Evolutionary conservation across 2,888 invertebrate species (phyloP), one percentile per base, ranked within the genome.

Genomic region (Andrena chrysosceles): DNA sequence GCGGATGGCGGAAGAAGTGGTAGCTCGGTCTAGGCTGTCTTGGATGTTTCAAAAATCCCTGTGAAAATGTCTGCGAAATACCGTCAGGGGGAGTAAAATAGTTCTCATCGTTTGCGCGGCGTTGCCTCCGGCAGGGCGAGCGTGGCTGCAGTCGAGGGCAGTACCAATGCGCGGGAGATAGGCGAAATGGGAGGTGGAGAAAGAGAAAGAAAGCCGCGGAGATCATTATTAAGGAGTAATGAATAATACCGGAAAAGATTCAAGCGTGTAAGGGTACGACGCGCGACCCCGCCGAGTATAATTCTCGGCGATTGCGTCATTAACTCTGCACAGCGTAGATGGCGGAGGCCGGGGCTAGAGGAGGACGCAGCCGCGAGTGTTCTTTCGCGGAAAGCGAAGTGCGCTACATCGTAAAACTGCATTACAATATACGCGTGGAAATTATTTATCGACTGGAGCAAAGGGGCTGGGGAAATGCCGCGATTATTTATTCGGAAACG

Each of bases 191-290:
- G 35, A 31, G 52, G 52, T 23, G 23, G 59, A 48, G 62, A 68
- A 69, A 48, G 48, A 63, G 83, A 77, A 85, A 86, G 84, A 84
- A 78, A 81, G 83, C 75, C 73, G 79, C 84, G 71, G 77, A 82
- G 89, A 87, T 89, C 87, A 87, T 90, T 90, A 90, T 91, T 89
- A 89, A 88, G 86, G 84, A 81, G 87, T 90, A 90, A 91, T 86
- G 90, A 91, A 90, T 90, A 90, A 91, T 89, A 89, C 90, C 89
- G 90, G 91, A 89, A 42, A 91, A 87, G 89, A 88, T 87, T 89
- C 81, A 83, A 89, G 87, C 87, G 87, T 89, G 89, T 86, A 89
- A 85, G 85, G 90, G 85, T 85, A 87, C 85, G 82, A 79, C 86
- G 85, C 87, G 85, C 87, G 87, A 90, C 83, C 87, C 77, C 82